phyloP scores from a whole-genome alignment of 2,797 vertebrate genomes.

The Atherinosoma microstoma region DNA sequence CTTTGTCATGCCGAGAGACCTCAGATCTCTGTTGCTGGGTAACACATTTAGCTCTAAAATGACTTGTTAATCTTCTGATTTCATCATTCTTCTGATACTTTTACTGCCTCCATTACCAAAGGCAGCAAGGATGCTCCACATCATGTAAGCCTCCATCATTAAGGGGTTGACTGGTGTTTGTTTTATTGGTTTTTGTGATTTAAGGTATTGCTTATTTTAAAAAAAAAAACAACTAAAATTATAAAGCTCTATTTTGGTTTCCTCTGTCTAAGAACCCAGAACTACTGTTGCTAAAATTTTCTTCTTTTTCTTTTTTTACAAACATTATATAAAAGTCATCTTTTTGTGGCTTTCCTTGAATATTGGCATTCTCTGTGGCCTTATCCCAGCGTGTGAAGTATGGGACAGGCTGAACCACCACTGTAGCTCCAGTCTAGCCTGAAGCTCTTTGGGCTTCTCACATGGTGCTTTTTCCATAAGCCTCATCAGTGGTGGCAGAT shows the following conservation, averaged over 20 bases:
- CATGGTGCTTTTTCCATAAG: neutral
- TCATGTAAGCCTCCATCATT: neutral
- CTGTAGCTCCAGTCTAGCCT: neutral
- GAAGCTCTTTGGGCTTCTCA: neutral
- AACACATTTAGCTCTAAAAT: neutral
- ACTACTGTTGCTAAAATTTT: neutral
- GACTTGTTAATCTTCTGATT: neutral
- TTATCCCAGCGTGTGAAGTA: neutral
- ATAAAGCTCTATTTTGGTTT: neutral
- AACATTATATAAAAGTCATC: too few species aligned
- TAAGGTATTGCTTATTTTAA: neutral
- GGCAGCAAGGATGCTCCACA: neutral
- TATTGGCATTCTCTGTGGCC: neutral
- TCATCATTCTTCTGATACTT: neutral
- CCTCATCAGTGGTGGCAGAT: neutral
- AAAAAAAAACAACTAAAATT: neutral
- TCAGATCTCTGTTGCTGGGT: neutral
- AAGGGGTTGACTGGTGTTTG: neutral
- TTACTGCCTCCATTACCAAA: neutral
- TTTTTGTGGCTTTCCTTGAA: too few species aligned
- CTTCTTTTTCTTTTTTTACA: too few species aligned
- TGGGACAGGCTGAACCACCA: neutral
- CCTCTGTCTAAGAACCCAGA: neutral
- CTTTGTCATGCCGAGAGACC: neutral
- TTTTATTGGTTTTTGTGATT: neutral